These are phyloP conservation scores for Galerucella calmariensis DNA, from an alignment of 2,888 invertebrate species.

Conservation along the genomic window DNA sequence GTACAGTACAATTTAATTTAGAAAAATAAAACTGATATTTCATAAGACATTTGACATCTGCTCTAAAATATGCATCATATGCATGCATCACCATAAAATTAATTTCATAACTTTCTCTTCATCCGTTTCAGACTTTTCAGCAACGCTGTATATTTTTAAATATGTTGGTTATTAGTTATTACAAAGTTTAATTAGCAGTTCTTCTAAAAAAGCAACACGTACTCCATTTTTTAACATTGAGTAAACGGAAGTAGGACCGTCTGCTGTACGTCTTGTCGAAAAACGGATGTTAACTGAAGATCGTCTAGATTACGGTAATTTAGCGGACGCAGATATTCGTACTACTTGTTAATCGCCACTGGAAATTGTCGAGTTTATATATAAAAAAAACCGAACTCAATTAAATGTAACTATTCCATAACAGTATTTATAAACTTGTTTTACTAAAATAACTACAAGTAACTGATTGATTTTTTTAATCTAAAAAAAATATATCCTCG, in stretches of 20 bases:
- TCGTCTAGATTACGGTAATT: constrained; percentile 1
- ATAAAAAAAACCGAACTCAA: not conserved
- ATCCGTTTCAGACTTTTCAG: no score
- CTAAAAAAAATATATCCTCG: not conserved
- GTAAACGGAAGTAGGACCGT: constrained; percentile 2
- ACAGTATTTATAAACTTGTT: constrained; percentile 7
- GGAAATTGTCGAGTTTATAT: not conserved
- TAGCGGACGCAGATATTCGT: not conserved
- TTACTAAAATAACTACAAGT: not conserved
- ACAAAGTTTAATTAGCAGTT: not conserved
- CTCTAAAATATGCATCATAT: no score
- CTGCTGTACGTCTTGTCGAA: not conserved
- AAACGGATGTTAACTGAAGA: constrained; percentile 6
- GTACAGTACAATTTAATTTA: no score
- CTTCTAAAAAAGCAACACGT: not conserved
- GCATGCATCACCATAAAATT: no score
- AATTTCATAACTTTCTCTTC: no score
- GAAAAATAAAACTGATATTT: no score
- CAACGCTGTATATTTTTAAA: not conserved
- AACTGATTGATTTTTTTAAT: not conserved
- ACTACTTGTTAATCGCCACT: not conserved
- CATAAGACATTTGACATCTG: no score
- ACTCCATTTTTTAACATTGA: not conserved
- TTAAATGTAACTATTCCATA: not conserved
- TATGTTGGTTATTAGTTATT: not conserved